These are phyloP conservation scores for Macrocentrus cingulum DNA, from an alignment of 1,140 invertebrate genomes.

Conservation along the genomic window DNA sequence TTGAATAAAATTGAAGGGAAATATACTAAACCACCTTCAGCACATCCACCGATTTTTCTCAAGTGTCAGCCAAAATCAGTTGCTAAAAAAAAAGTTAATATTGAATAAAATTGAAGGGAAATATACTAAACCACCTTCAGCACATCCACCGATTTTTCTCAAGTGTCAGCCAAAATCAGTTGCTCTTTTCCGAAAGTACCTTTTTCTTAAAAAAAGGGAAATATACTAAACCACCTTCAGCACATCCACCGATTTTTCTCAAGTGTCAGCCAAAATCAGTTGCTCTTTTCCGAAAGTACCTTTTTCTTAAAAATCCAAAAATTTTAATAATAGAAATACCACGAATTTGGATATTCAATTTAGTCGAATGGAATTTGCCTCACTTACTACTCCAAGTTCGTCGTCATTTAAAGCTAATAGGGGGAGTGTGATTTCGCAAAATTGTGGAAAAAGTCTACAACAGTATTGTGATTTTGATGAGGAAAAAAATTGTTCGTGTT, in stretches of 20 bases:
- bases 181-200: neutral
- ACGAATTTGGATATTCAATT: conserved; percentile 59
- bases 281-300: too few relatives aligned
- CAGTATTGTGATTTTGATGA: conserved; percentile 55
- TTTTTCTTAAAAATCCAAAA: neutral
- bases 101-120: conserved; percentile 33
- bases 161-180: conserved; percentile 44
- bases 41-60: conserved; percentile 42
- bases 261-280: too few relatives aligned
- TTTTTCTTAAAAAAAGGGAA: too few relatives aligned
- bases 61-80: conserved; percentile 44
- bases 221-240: too few relatives aligned
- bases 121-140: conserved; percentile 39
- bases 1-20: conserved; percentile 33
- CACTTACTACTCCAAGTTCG: conserved; percentile 32
- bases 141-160: conserved; percentile 42
- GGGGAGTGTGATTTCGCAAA: conserved; percentile 14
- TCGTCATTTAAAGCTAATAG: conserved; percentile 16
- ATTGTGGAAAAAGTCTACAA: conserved; percentile 36
- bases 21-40: conserved; percentile 39
- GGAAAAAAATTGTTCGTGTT: conserved; percentile 35
- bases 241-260: too few relatives aligned
- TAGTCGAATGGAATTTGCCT: conserved; percentile 38
- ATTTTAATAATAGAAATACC: conserved; percentile 14
- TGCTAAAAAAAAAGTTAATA: conserved; percentile 31